Evolutionary conservation across 2,797 vertebrate genomes (phyloP).

Genomic region (Lithobates sylvaticus): DNA sequence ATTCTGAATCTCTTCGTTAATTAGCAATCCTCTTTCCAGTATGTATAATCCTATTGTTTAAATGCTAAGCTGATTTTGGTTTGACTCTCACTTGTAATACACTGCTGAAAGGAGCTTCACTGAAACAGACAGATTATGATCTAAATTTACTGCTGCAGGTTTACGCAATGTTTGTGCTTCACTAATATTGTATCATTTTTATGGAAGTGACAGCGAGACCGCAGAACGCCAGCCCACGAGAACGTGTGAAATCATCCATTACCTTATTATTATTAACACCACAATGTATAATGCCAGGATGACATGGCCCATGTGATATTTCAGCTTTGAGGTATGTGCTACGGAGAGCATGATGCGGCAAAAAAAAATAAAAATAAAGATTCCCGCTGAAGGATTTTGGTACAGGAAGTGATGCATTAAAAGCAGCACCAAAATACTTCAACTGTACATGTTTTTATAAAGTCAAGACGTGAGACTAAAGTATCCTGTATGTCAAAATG

Average conservation of each 20-base stretch:
- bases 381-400: not conserved
- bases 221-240: not conserved
- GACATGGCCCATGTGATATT: not conserved
- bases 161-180: conserved; percentile 25
- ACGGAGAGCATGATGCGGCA: not conserved
- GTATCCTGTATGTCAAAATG: not conserved
- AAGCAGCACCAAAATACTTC: no score
- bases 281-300: not conserved
- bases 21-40: conserved; percentile 57
- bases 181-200: conserved; percentile 24
- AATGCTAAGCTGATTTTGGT: conserved; percentile 49
- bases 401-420: not conserved
- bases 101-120: conserved; percentile 24
- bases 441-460: no score
- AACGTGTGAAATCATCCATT: not conserved
- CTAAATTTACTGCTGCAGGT: conserved; percentile 20
- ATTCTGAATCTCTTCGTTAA: conserved; percentile 42
- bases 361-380: not conserved
- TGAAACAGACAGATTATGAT: conserved; percentile 27
- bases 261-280: conserved; percentile 1
- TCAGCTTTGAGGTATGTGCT: not conserved
- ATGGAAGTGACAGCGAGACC: not conserved
- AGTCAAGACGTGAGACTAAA: not conserved
- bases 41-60: conserved; percentile 55
- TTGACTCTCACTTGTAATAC: conserved; percentile 36